Evolutionary conservation across 1,140 invertebrate species (phyloP), one percentile per base, ranked within the genome.

Genomic region (Cydia fagiglandana): DNA sequence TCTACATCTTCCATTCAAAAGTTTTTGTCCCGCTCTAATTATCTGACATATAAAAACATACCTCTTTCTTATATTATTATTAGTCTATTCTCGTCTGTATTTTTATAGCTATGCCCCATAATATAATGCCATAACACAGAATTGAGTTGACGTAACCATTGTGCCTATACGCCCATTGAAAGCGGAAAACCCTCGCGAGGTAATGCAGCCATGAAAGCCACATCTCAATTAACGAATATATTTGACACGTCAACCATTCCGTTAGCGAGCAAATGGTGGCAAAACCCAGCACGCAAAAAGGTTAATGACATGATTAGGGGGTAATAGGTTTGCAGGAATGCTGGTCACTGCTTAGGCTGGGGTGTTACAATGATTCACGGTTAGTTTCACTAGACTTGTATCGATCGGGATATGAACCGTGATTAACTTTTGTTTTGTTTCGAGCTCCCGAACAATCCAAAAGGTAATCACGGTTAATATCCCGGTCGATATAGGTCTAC

Each of bases 241-340:
- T 53, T 53, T 53, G 50, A 53, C 50, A 53, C 50, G 50, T n/a
- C 50, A 53, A 53, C 50, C 50, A 53, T 53, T 17, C 50, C 50
- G 47, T 50, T 50, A 50, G 47, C 47, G n/a, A 17, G 50, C 15
- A 53, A 47, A 47, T 15, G 1, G 38, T 41, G 12, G 64, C 28
- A 64, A 64, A 68, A 15, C 30, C 30, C 28, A n/a, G 64, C 7
- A 34, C 24, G 30, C 64, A 68, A 68, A 68, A 68, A 68, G 30
- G 64, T 68, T 68, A 68, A 68, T 68, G 64, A 15, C 64, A 68
- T 68, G 64, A 68, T 68, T 68, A 68, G 30, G 64, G 15, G 64
- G 64, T 68, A 68, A 68, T 68, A 15, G 28, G 28, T 34, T 68
- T n/a, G 64, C 64, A 4, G 13, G 64, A n/a, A 64, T 28, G 64